phyloP scores from a whole-genome alignment of 2,888 invertebrate species.

The Tinea trinotella region DNA sequence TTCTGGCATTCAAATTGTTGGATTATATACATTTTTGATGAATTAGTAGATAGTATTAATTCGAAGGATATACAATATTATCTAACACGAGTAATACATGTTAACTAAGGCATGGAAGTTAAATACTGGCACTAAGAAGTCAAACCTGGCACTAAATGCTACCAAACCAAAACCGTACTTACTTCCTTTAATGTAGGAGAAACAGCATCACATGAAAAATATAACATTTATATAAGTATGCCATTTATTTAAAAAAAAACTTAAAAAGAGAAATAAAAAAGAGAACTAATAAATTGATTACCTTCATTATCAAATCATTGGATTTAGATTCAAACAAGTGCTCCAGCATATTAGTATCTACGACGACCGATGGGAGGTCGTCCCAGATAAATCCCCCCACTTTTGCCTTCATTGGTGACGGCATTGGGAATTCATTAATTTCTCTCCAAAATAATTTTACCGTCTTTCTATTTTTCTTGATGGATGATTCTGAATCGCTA shows the following conservation, averaged over 20 bases:
- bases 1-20: too few species aligned
- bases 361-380: slow-evolving; percentile 84
- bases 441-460: slow-evolving; percentile 99
- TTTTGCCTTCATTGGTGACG: slow-evolving; percentile 65
- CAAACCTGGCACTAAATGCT: not conserved
- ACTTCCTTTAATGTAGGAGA: slow-evolving; percentile 27
- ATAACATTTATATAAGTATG: not conserved
- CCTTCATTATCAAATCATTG: slow-evolving; percentile 96
- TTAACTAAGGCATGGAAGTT: too few species aligned
- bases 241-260: too few species aligned
- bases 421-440: slow-evolving; percentile 82
- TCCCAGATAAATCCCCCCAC: slow-evolving; percentile 90
- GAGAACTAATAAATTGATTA: slow-evolving; percentile 45
- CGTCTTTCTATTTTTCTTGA: slow-evolving; percentile 94
- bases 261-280: not conserved
- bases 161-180: slow-evolving; percentile 17
- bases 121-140: too few species aligned
- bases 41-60: too few species aligned
- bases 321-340: slow-evolving; percentile 97
- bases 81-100: too few species aligned
- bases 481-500: slow-evolving; percentile 56
- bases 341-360: slow-evolving; percentile 95
- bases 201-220: not conserved
- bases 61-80: too few species aligned
- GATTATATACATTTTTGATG: too few species aligned